phyloP scores from a whole-genome alignment of 1,140 invertebrate species.

The Zaprionus ornatus region DNA sequence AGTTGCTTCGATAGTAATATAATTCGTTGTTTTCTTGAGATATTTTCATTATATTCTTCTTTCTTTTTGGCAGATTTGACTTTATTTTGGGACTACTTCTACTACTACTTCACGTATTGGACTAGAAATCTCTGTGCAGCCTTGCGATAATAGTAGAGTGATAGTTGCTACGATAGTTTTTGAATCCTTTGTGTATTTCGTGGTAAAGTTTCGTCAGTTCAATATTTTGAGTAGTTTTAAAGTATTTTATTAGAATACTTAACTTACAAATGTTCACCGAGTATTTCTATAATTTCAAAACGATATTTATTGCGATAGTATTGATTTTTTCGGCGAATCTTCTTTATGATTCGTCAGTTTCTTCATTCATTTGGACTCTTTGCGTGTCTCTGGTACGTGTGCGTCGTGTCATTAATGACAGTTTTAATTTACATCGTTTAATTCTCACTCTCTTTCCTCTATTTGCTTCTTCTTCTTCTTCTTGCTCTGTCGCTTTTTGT shows the following conservation, averaged over 20 bases:
- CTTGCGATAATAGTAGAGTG: too few relatives aligned
- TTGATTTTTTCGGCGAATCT: neutral
- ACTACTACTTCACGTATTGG: too few relatives aligned
- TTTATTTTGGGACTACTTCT: too few relatives aligned
- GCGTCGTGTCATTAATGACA: slow-evolving; percentile 60
- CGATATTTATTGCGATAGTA: neutral
- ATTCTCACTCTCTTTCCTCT: neutral
- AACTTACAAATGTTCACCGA: neutral
- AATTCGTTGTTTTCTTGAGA: neutral
- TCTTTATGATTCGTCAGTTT: neutral
- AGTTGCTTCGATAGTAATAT: neutral
- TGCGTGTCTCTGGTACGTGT: slow-evolving; percentile 20
- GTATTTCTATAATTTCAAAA: neutral
- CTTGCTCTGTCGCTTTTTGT: slow-evolving; percentile 13
- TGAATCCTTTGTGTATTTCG: neutral
- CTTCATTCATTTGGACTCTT: neutral
- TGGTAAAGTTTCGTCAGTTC: too few relatives aligned
- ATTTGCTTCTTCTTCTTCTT: neutral
- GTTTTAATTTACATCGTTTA: slow-evolving; percentile 61
- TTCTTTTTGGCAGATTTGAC: neutral
- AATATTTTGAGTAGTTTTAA: too few relatives aligned
- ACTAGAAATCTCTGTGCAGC: too few relatives aligned
- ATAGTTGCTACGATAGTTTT: neutral
- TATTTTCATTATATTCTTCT: neutral
- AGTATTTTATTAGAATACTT: too few relatives aligned